Evolutionary conservation across 2,888 invertebrate genomes (phyloP), one percentile per base, ranked within the genome.

Genomic region (Cephus runcator): DNA sequence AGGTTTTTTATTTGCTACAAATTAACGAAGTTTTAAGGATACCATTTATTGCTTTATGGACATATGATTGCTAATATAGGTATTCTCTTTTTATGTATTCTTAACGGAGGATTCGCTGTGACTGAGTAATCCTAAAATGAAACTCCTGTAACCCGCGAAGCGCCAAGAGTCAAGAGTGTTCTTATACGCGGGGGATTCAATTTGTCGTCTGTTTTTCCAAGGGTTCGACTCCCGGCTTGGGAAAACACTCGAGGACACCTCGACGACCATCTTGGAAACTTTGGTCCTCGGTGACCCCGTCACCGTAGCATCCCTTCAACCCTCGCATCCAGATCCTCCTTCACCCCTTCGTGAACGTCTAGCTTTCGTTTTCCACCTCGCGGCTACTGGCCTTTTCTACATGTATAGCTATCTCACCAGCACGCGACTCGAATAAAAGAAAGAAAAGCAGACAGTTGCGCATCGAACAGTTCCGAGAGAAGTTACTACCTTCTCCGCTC

Each of bases 121-220:
- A 15, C 15, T 15, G 15, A 40, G 73, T 75, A 75, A 75, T 75
- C 78, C 78, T 35, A 69, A 69, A 69, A 33, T 69, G 69, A 69
- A 69, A 69, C 33, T 69, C 69, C 69, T 69, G 69, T 69, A 69
- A 33, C 69, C 33, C 73, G 30, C 73, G 73, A 34, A n/a, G n/a
- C 35, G 40, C 68, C 69, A 12, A 69, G 69, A 69, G 33, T 69
- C 69, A 23, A 69, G 69, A 69, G 83, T 84, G 85, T 88, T 88
- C 89, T 88, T 90, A 86, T 87, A 85, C 85, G 84, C 85, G 78
- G 82, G 87, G 89, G 90, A 91, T 91, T 91, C 91, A 91, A 91
- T 91, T 91, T 91, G 89, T 87, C 88, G 89, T 89, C 88, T 91
- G 91, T 91, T 91, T 90, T 91, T 91, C 87, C 88, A 91, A 91